Conservation (phyloP, 1,140 invertebrate genomes). For the Diorhabda sublineata region DNA sequence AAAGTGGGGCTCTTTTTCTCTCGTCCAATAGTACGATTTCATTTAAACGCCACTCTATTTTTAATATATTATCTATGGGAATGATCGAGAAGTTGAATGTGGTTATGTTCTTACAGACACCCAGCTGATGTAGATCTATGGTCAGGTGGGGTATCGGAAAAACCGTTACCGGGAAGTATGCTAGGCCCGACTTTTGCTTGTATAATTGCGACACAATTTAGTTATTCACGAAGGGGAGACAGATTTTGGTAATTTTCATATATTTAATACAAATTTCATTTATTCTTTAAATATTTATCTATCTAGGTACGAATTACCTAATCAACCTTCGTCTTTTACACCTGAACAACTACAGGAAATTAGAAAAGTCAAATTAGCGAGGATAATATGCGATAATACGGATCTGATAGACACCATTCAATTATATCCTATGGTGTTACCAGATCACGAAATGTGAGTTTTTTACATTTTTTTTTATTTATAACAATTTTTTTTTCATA, state of each 20-base stretch:
- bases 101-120: slow-evolving; percentile 53
- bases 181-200: slow-evolving; percentile 94
- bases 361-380: slow-evolving; percentile 77
- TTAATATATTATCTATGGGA: too few species aligned
- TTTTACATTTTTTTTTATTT: background rate
- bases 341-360: slow-evolving; percentile 88
- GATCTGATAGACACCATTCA: slow-evolving; percentile 90
- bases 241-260: slow-evolving; percentile 74
- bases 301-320: slow-evolving; percentile 79
- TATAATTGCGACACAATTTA: slow-evolving; percentile 94
- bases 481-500: background rate
- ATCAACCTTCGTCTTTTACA: slow-evolving; percentile 88
- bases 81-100: too few species aligned
- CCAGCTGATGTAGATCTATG: slow-evolving; percentile 86
- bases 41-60: too few species aligned
- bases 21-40: too few species aligned
- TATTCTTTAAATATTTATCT: background rate
- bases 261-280: background rate
- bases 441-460: slow-evolving; percentile 87
- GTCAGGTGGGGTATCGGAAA: slow-evolving; percentile 90
- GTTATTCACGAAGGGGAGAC: slow-evolving; percentile 84
- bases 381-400: slow-evolving; percentile 93
- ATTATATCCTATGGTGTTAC: slow-evolving; percentile 87
- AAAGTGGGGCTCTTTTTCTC: too few species aligned
- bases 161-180: slow-evolving; percentile 80